Evolutionary conservation across 1,140 invertebrate species (phyloP), one percentile per base, ranked within the genome.

Genomic region (Drosophila sp.): DNA sequence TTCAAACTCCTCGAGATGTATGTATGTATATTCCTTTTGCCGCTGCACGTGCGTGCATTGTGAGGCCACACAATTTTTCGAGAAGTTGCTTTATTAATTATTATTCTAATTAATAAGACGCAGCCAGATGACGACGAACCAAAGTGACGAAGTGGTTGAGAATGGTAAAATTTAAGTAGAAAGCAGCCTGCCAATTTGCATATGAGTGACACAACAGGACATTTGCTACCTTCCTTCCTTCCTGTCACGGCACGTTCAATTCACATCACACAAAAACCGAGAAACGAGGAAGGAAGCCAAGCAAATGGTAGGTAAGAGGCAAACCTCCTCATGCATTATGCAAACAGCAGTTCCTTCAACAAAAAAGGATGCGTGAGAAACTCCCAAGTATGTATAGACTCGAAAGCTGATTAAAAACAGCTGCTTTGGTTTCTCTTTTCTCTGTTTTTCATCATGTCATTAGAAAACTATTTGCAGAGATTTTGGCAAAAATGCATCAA

Each of bases 31-130:
- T 64, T 17, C 69, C 54, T 54, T 58, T 55, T 60, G 25, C 60
- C 29, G 62, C 33, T 79, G 83, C 82, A 87, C 82, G 82, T 87
- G 83, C 82, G 83, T 87, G 83, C 75, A 67, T 8, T 57, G 17
- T 17, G 61, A 32, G 56, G 56, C 56, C 56, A 35, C 56, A 58
- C 35, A 38, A 38, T 58, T 72, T 68, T 58, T 83, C 73, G 65
- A 83, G 84, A 66, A 80, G 80, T 74, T 84, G 80, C 80, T 82
- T 87, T 85, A 84, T 89, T 89, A 90, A 90, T 90, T 90, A 87
- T 91, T 90, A 90, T 90, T 90, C 89, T 90, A 90, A 90, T 90
- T 90, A 90, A 85, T 89, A 90, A 79, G 79, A 68, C 81, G 80
- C 44, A 78, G 65, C 17, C 17, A 56, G 79, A 76, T 70, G 77